A percentile compares a stretch with the other conserved stretches of the same genome.
These are phyloP conservation scores for Pelmatolapia mariae DNA, from an alignment of 2,113 vertebrate genomes.

Conservation along the genomic window DNA sequence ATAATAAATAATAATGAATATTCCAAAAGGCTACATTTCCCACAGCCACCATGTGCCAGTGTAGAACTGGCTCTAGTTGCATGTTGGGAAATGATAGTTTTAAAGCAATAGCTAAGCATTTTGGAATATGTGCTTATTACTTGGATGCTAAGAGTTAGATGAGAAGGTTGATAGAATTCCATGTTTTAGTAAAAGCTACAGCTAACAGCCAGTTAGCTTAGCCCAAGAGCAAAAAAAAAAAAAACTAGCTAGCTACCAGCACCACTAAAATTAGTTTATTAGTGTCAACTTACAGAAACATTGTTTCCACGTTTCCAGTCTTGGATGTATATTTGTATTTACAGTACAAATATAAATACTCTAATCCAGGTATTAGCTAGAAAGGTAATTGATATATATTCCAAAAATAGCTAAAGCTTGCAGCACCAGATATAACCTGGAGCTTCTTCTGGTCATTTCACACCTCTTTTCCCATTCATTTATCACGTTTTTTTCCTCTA, in stretches of 20 bases:
- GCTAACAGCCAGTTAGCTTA: neutral
- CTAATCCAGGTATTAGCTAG: neutral
- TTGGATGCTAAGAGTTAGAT: neutral
- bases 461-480: neutral
- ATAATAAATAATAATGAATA: neutral
- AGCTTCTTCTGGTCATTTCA: neutral
- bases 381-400: neutral
- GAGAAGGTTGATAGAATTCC: neutral
- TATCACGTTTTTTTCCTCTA: neutral
- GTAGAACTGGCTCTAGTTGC: neutral
- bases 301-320: neutral
- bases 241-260: neutral
- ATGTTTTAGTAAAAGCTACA: neutral
- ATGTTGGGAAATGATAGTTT: constrained; percentile 7
- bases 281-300: neutral
- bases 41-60: neutral
- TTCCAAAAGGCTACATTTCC: neutral
- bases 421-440: neutral
- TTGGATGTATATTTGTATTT: neutral
- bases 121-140: neutral
- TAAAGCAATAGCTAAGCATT: neutral
- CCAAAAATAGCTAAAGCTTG: neutral
- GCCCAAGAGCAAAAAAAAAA: fast-evolving
- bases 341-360: neutral
- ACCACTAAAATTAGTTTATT: neutral